Evolutionary conservation across 2,888 invertebrate species (phyloP), one percentile per base, ranked within the genome.

Genomic region (Buathra laborator): DNA sequence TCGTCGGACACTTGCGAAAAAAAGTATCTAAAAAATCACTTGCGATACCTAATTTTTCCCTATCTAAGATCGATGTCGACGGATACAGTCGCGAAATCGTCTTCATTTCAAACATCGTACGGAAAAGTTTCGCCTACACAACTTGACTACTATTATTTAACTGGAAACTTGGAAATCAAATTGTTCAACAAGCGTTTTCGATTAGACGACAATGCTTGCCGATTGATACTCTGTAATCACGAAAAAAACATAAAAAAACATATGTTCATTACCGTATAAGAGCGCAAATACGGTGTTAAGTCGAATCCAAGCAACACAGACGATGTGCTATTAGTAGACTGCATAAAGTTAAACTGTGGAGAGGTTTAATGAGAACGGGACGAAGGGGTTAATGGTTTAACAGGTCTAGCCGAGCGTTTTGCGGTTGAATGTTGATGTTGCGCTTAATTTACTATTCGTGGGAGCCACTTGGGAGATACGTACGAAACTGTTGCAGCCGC

Each of bases 371-470:
- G 79, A 53, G 68, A 56, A 66, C 16, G 87, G 82, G 78, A 87
- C 82, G 83, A 74, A 76, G 75, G 82, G 88, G 88, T 89, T 89
- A 89, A 88, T 90, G 89, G 89, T 87, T 90, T 89, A 88, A 86
- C 88, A 89, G 90, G 87, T 89, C 88, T 84, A 86, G 80, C 83
- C 16, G 43, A 81, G 84, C 76, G 80, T 87, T 87, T 87, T 87
- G 88, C 66, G 83, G 87, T 71, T 81, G 84, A 78, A 81, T 70
- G 64, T 70, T 75, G 75, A 83, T 72, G 59, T 88, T 86, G 85
- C 84, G 86, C 87, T 88, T 89, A 88, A 87, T 89, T 90, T 87
- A 84, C 87, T 83, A 79, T 86, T 87, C 88, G n/a, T 43, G 48
- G 48, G 43, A 67, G 68, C 59, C 51, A 62, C 67, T 81, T 56